Conservation (phyloP, 2,888 invertebrate species). For the Dynastes maya region DNA sequence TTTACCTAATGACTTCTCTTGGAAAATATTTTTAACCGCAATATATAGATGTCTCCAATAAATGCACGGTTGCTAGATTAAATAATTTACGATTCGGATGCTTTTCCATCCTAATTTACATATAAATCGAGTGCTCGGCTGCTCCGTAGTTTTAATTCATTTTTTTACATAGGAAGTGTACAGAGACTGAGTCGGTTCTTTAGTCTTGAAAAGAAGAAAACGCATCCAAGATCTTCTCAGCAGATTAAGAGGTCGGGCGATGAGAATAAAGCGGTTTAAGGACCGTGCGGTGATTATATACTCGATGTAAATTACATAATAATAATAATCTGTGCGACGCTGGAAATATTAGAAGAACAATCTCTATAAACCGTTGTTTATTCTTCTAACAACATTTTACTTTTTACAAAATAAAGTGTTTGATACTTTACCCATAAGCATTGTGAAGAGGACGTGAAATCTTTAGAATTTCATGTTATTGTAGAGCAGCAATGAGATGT, state of each 20-base stretch:
- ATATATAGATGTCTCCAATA: background rate
- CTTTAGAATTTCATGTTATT: too few species aligned
- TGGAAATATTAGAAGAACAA: slow-evolving; percentile 21
- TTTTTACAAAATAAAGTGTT: background rate
- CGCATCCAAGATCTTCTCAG: slow-evolving; percentile 32
- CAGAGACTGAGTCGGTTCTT: background rate
- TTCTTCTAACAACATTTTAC: background rate
- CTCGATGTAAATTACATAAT: slow-evolving; percentile 33
- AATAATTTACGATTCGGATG: background rate
- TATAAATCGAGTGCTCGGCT: slow-evolving; percentile 27
- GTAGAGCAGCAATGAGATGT: too few species aligned
- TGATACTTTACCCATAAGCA: background rate
- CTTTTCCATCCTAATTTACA: slow-evolving; percentile 13
- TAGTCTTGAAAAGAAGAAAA: slow-evolving; percentile 10
- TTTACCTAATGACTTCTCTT: background rate
- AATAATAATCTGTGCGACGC: slow-evolving; percentile 15
- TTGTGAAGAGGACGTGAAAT: too few species aligned
- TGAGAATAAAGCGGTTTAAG: slow-evolving; percentile 36
- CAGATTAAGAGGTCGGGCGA: slow-evolving; percentile 36
- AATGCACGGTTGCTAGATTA: background rate
- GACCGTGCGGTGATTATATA: slow-evolving; percentile 16
- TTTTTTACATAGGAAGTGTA: slow-evolving; percentile 22
- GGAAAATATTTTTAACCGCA: background rate
- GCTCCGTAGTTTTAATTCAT: slow-evolving; percentile 9
- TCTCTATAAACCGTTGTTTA: slow-evolving; percentile 6